Evolutionary conservation across 1,140 invertebrate species (phyloP).

Genomic region (Heterodera schachtii): DNA sequence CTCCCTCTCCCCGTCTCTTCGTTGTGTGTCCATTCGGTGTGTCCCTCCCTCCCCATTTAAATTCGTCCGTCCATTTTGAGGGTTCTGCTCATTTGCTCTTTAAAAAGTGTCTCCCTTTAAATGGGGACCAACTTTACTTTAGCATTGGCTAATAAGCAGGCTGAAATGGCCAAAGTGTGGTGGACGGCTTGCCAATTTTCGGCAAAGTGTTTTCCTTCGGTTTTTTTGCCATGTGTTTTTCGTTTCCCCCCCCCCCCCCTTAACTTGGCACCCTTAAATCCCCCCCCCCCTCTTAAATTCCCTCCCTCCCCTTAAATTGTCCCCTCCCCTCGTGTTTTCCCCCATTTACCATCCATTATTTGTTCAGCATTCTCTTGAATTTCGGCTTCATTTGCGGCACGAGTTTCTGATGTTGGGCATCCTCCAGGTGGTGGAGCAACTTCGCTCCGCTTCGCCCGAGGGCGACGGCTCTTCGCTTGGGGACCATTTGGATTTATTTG

Average conservation of each 20-base stretch:
- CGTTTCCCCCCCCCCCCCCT: no score
- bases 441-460: constrained; percentile 35
- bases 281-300: neutral
- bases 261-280: neutral
- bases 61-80: neutral
- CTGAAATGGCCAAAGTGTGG: neutral
- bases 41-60: neutral
- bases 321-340: neutral
- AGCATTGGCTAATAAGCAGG: neutral
- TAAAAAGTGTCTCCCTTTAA: neutral
- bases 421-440: constrained; percentile 74
- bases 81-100: neutral
- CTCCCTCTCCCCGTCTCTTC: no score
- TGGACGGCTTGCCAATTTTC: neutral
- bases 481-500: constrained; percentile 86
- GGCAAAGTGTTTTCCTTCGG: neutral
- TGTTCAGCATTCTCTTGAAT: constrained; percentile 82
- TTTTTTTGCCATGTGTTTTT: neutral
- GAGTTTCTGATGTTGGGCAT: constrained; percentile 93
- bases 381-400: constrained; percentile 88
- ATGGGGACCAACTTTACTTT: neutral
- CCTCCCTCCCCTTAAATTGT: neutral
- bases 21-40: no score
- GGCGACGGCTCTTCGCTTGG: constrained; percentile 52
- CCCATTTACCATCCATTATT: neutral